Evolutionary conservation across 2,113 vertebrate genomes (phyloP).

Genomic region (Empidonax traillii): DNA sequence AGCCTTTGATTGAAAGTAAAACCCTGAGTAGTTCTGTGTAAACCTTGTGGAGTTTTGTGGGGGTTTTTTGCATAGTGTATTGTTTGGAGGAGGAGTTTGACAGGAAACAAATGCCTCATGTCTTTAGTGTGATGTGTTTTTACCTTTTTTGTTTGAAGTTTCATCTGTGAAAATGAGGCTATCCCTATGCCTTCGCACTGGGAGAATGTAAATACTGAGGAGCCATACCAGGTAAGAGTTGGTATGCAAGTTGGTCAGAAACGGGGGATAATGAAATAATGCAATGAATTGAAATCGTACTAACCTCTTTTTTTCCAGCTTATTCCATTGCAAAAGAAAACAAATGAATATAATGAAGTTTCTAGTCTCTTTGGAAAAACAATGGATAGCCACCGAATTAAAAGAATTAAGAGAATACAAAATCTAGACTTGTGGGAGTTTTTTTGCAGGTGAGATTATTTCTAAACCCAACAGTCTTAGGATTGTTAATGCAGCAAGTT

Average conservation of each 20-base stretch:
- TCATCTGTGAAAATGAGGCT: constrained; percentile 92
- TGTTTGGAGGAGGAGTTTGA: not conserved
- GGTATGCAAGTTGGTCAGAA: not conserved
- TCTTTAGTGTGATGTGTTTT: constrained; percentile 4
- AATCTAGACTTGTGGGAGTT: constrained; percentile 98
- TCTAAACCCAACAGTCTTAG: constrained; percentile 31
- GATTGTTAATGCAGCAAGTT: not conserved
- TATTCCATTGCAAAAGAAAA: constrained; percentile 85
- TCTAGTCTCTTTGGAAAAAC: constrained; percentile 89
- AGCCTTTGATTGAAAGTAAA: not conserved
- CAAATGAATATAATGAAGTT: constrained; percentile 93
- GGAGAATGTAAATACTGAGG: constrained; percentile 91
- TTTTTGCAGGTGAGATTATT: constrained; percentile 89
- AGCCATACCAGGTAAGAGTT: constrained; percentile 88
- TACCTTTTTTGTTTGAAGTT: constrained; percentile 74
- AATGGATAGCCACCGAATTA: constrained; percentile 88
- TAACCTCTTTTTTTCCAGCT: constrained; percentile 72
- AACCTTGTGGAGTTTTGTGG: not conserved
- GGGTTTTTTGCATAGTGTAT: not conserved
- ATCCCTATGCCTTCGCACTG: constrained; percentile 91
- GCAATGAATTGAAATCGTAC: not conserved
- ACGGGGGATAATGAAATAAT: not conserved
- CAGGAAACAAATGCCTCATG: not conserved
- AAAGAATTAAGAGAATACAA: constrained; percentile 93
- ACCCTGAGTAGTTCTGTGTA: not conserved